Conservation (phyloP, 2,797 vertebrate species). For the Lagodon rhomboides region DNA sequence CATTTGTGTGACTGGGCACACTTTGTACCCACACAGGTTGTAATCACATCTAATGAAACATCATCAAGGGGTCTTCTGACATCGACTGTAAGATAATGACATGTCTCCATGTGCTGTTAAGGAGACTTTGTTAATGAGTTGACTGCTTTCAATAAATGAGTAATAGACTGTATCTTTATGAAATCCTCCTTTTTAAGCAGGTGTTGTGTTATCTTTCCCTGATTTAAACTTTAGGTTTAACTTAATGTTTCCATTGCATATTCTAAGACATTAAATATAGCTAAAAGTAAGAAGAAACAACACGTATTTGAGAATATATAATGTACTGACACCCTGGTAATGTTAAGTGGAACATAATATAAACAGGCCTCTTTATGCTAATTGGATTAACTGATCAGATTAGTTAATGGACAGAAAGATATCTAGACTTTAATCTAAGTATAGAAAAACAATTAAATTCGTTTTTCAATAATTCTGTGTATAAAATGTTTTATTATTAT, state of each 20-base stretch:
- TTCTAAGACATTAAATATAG: too few relatives aligned
- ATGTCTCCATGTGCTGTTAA: background rate
- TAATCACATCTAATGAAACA: background rate
- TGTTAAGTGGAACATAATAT: background rate
- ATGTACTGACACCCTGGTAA: too few relatives aligned
- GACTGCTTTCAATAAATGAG: background rate
- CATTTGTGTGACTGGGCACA: constrained; percentile 1
- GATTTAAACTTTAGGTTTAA: too few relatives aligned
- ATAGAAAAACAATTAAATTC: background rate
- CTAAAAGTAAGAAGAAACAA: too few relatives aligned
- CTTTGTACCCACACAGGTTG: background rate
- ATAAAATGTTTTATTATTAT: too few relatives aligned
- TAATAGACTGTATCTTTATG: background rate
- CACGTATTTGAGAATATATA: background rate
- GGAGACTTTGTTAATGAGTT: background rate
- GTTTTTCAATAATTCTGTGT: too few relatives aligned
- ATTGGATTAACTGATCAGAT: background rate
- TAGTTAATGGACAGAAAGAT: background rate
- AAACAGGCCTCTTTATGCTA: too few relatives aligned
- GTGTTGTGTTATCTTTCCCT: background rate
- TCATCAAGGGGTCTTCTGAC: background rate
- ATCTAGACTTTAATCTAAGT: background rate
- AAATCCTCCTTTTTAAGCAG: background rate
- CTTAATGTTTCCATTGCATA: background rate
- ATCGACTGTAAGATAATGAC: background rate